Base-by-base conservation (phyloP, 1,140 invertebrate species). In the Tetramorium alpestre region DNA sequence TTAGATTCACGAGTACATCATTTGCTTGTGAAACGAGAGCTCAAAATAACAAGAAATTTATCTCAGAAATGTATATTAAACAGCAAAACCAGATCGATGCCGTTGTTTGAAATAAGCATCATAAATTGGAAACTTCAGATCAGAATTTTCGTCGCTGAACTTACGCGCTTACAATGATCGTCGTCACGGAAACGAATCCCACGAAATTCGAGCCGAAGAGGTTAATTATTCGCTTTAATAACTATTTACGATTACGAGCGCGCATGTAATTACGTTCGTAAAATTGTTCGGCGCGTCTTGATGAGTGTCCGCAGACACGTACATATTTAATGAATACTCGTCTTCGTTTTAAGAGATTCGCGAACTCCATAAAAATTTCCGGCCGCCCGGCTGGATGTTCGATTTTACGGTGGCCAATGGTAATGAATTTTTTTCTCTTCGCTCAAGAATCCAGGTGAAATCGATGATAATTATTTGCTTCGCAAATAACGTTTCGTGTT, bases 191-290 rank as follows among this genome's bases (percentile, higher is more conserved):
- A 78, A 65, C 51, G 6, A 82, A 47, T 41, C 8, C 7, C 16
- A 11, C 25, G 54, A 41, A 28, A 82, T 33, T 58, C 67, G 7
- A 47, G 0, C 3, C 3, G 38, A n/a, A 44, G 16, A 58, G 25
- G 25, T 44, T 80, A 75, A 84, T 84, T 84, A 84, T 75, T 41
- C 69, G 69, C 44, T 58, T 84, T 84, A 62, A 84, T 84, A 73
- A 60, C 41, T 84, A 84, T 84, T 84, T 75, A 84, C 54, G 80
- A 73, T 82, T 82, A 82, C 54, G 25, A 75, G 80, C 44, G 41
- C 41, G 41, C 51, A 41, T 18, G 28, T 84, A 60, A 84, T 84
- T 84, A 84, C 69, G 69, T 62, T 62, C 69, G 69, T 75, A 75
- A 84, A 84, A 60, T 60, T 33, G 7, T 62, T 60, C 18, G 22